phyloP scores from a whole-genome alignment of 1,140 invertebrate species.

The Bombus impatiens region DNA sequence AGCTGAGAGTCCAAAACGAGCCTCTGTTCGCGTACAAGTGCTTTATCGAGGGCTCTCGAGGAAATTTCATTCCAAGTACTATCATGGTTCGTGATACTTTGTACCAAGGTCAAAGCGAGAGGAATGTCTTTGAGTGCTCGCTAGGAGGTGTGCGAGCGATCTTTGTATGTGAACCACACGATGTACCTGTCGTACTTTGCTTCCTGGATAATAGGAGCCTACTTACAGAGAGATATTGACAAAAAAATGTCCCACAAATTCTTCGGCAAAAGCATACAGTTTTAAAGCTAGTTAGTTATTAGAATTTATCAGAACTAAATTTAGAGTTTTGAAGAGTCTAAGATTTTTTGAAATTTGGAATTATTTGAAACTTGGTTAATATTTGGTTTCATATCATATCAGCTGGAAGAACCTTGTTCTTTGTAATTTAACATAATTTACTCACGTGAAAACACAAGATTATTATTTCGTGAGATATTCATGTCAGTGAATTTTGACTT shows the following conservation, averaged over 20 bases:
- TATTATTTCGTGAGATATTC: too few species aligned
- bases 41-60: slow-evolving; percentile 50
- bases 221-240: not conserved
- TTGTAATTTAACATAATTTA: too few species aligned
- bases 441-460: too few species aligned
- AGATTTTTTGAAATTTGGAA: too few species aligned
- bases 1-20: slow-evolving; percentile 17
- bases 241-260: too few species aligned
- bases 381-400: too few species aligned
- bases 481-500: not conserved
- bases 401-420: too few species aligned
- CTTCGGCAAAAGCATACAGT: too few species aligned
- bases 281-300: too few species aligned
- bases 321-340: too few species aligned
- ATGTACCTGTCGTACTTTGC: slow-evolving; percentile 42
- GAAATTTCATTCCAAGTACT: slow-evolving; percentile 63
- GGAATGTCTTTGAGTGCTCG: slow-evolving; percentile 38
- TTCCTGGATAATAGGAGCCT: not conserved
- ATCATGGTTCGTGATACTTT: slow-evolving; percentile 44
- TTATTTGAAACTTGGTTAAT: too few species aligned
- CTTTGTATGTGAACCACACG: not conserved
- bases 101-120: slow-evolving; percentile 37
- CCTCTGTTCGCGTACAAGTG: not conserved
- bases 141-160: not conserved
- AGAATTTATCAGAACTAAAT: too few species aligned